These are phyloP conservation scores for Lochmaea crataegi DNA, from an alignment of 2,888 invertebrate genomes.

Conservation along the genomic window DNA sequence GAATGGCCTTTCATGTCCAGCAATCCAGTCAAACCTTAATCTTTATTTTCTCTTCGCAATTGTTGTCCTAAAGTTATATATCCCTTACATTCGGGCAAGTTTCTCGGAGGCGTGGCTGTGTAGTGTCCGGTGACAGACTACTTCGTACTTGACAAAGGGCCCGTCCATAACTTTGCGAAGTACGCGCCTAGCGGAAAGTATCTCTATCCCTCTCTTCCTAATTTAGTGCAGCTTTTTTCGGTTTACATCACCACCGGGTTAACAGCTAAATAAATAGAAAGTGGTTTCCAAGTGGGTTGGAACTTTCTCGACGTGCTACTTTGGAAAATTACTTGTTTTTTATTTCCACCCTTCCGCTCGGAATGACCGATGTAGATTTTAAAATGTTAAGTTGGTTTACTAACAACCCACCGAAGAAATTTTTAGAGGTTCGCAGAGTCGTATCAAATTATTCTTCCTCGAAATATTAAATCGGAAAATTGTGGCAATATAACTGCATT, in stretches of 20 bases:
- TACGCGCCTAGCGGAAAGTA: conserved; percentile 41
- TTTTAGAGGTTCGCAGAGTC: background rate
- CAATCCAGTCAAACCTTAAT: conserved; percentile 20
- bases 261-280: conserved; percentile 38
- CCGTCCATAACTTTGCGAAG: conserved; percentile 55
- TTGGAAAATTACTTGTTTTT: conserved; percentile 30
- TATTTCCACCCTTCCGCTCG: conserved; percentile 1
- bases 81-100: conserved; percentile 39
- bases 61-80: conserved; percentile 31
- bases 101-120: conserved; percentile 42
- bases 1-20: conserved; percentile 30
- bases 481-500: no score
- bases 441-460: background rate
- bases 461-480: no score
- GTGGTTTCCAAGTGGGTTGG: conserved; percentile 32
- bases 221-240: conserved; percentile 39
- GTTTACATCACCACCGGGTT: conserved; percentile 30
- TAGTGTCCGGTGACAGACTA: conserved; percentile 54
- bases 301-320: conserved; percentile 25
- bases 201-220: conserved; percentile 26
- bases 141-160: conserved; percentile 56
- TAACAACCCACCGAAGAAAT: background rate
- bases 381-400: background rate
- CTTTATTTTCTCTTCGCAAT: conserved; percentile 21
- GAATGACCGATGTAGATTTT: background rate